Evolutionary conservation across 2,888 invertebrate species (phyloP).

Genomic region (Drepana falcataria): DNA sequence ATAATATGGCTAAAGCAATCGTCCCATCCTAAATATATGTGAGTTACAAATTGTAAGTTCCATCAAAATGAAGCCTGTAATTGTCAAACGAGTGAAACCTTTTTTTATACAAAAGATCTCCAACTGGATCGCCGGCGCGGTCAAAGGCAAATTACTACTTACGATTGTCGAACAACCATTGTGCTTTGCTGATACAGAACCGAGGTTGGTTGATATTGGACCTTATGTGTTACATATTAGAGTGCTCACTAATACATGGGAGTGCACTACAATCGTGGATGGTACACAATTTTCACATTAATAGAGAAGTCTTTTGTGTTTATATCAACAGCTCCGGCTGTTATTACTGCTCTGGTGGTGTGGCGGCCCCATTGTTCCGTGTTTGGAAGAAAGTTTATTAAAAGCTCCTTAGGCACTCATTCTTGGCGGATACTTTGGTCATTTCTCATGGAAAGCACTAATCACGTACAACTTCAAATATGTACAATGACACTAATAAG

Average conservation of each 20-base stretch:
- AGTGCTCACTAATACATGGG: too few relatives aligned
- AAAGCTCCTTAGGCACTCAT: neutral
- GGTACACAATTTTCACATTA: slow-evolving; percentile 24
- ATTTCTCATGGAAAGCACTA: neutral
- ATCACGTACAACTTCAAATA: neutral
- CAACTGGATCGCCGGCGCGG: slow-evolving; percentile 13
- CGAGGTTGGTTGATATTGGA: neutral
- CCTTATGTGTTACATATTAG: neutral
- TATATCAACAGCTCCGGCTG: slow-evolving; percentile 15
- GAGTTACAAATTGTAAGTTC: slow-evolving; percentile 7
- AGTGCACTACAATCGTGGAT: slow-evolving; percentile 2
- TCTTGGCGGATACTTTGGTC: slow-evolving; percentile 14
- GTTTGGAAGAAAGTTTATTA: slow-evolving; percentile 10
- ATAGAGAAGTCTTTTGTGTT: slow-evolving; percentile 23
- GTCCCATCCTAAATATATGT: too few relatives aligned
- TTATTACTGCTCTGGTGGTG: slow-evolving; percentile 12
- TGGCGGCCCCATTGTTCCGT: slow-evolving; percentile 10
- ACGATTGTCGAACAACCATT: slow-evolving; percentile 17
- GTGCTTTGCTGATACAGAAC: too few relatives aligned
- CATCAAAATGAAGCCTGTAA: slow-evolving; percentile 11
- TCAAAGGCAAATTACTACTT: slow-evolving; percentile 26
- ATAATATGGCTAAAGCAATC: too few relatives aligned
- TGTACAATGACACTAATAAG: neutral
- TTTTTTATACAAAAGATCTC: slow-evolving; percentile 13
- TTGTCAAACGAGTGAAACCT: slow-evolving; percentile 20